Percentiles rank a stretch among this genome's conserved stretches.
phyloP scores from a whole-genome alignment of 2,113 vertebrate species.

The Piprites chloris region DNA sequence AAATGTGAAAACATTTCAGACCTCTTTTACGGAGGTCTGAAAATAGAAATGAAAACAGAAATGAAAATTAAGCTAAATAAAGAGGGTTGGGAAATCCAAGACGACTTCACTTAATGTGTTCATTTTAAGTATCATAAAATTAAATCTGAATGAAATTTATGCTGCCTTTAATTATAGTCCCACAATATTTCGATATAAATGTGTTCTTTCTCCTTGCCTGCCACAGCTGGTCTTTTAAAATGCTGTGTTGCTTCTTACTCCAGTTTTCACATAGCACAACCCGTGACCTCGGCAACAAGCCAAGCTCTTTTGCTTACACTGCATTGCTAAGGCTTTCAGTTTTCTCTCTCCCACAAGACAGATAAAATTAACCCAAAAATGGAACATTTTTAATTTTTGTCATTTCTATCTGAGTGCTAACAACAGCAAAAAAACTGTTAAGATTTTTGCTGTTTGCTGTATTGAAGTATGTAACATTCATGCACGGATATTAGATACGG shows the following conservation, averaged over 20 bases:
- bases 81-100: neutral
- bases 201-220: neutral
- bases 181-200: neutral
- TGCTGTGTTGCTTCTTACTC: neutral
- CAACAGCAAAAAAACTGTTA: neutral
- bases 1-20: too few relatives aligned
- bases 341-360: neutral
- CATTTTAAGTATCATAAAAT: neutral
- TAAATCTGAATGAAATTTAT: neutral
- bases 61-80: neutral
- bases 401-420: neutral
- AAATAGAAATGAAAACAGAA: too few relatives aligned
- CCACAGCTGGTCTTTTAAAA: neutral
- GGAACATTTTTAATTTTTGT: neutral
- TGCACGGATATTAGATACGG: neutral
- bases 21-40: neutral
- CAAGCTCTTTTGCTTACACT: constrained; percentile 23
- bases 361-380: neutral
- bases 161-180: neutral
- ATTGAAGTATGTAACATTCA: neutral
- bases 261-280: neutral
- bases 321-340: neutral
- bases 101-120: neutral
- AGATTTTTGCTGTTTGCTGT: neutral
- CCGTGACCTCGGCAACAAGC: neutral